A percentile compares a stretch with the other conserved stretches of the same genome.
Conservation (phyloP, 2,797 vertebrate species). For the Phrynocephalus guinanensis region DNA sequence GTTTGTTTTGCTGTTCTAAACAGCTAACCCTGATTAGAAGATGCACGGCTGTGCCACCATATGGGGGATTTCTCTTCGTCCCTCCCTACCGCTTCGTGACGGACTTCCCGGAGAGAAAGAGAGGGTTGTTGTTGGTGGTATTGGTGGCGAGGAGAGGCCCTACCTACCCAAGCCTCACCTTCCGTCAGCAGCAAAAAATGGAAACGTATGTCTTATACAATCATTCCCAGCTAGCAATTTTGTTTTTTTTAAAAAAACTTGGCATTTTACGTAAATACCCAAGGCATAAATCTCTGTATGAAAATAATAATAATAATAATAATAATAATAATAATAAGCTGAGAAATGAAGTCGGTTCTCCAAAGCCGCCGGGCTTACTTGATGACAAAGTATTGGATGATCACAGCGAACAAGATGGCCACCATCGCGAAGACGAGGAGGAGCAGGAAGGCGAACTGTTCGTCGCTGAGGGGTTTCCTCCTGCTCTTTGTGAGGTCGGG, state of each 20-base stretch:
- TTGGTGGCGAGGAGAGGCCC: slow-evolving; percentile 54
- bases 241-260: slow-evolving; percentile 6
- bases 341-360: slow-evolving; percentile 36
- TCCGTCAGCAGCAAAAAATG: slow-evolving; percentile 68
- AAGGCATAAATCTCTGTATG: slow-evolving; percentile 55
- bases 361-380: slow-evolving; percentile 67
- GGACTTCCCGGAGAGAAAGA: neutral
- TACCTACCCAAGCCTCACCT: slow-evolving; percentile 59
- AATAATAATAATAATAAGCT: slow-evolving; percentile 46
- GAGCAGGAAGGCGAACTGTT: slow-evolving; percentile 77
- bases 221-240: slow-evolving; percentile 65
- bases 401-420: slow-evolving; percentile 80
- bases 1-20: slow-evolving; percentile 46
- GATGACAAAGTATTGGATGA: slow-evolving; percentile 83
- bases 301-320: slow-evolving; percentile 20
- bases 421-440: slow-evolving; percentile 78
- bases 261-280: slow-evolving; percentile 70
- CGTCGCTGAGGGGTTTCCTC: slow-evolving; percentile 69
- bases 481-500: slow-evolving; percentile 45
- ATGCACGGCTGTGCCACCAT: slow-evolving; percentile 51
- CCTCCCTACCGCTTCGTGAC: neutral
- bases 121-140: slow-evolving; percentile 41
- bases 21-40: slow-evolving; percentile 66
- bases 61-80: slow-evolving; percentile 44
- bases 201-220: slow-evolving; percentile 56